Percentiles rank a stretch among this genome's conserved stretches.
Conservation (phyloP, 2,888 invertebrate genomes). For the Antheraea assamensis region DNA sequence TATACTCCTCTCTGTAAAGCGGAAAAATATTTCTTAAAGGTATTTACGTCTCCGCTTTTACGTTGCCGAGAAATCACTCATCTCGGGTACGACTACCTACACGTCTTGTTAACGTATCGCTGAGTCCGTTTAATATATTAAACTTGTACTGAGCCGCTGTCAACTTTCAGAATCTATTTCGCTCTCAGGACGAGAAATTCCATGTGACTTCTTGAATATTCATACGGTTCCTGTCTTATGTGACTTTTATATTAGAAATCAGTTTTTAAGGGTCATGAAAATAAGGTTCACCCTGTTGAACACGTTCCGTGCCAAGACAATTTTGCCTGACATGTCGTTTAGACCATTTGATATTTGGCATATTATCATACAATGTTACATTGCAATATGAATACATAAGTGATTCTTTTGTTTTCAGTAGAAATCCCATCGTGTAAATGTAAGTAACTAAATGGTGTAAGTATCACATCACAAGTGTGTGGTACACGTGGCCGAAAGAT, state of each 20-base stretch:
- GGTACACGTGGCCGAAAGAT: too few species aligned
- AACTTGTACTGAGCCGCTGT: background rate
- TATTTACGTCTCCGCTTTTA: background rate
- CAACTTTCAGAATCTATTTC: conserved; percentile 12
- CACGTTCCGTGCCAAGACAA: too few species aligned
- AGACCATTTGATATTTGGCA: too few species aligned
- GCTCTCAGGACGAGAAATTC: conserved; percentile 1
- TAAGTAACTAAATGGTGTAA: too few species aligned
- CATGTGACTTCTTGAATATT: conserved; percentile 12
- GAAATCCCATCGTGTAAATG: too few species aligned
- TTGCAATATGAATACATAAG: too few species aligned
- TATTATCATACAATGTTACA: too few species aligned
- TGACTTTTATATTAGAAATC: background rate
- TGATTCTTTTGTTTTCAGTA: too few species aligned
- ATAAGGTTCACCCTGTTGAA: background rate
- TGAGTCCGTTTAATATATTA: conserved; percentile 19
- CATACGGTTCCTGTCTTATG: background rate
- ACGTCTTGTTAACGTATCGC: conserved; percentile 16
- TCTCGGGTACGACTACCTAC: conserved; percentile 4
- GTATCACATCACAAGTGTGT: too few species aligned
- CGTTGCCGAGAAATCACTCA: conserved; percentile 1
- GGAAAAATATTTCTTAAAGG: background rate
- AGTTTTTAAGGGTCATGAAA: background rate
- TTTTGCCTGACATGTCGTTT: too few species aligned
- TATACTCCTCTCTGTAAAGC: background rate